Percentiles rank a stretch among this genome's conserved stretches.
Conservation (phyloP, 2,888 invertebrate species). For the Siphlonurus alternatus region DNA sequence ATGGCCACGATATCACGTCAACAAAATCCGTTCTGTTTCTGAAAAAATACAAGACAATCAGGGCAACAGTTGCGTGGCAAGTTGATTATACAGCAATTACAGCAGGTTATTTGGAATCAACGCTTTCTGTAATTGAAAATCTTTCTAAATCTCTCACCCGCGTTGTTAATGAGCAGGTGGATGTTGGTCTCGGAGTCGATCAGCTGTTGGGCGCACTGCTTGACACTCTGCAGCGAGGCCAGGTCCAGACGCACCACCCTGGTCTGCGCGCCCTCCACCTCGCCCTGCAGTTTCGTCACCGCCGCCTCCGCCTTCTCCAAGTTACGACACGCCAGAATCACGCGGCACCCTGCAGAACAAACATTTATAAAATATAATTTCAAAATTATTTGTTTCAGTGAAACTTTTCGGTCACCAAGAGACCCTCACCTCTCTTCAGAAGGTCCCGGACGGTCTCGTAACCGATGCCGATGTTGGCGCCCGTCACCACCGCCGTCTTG, state of each 20-base stretch:
- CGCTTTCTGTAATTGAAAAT: too few relatives aligned
- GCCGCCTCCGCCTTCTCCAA: conserved; percentile 29
- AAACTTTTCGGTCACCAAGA: too few relatives aligned
- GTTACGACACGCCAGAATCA: conserved; percentile 34
- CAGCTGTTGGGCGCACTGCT: conserved; percentile 29
- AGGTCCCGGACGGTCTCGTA: conserved; percentile 26
- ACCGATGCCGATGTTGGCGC: conserved; percentile 26
- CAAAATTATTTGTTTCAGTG: too few relatives aligned
- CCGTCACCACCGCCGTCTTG: conserved; percentile 30
- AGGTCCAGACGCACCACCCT: conserved; percentile 29
- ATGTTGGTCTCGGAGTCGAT: conserved; percentile 13
- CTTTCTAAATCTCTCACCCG: conserved; percentile 13
- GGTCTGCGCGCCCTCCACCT: not conserved
- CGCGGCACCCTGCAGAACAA: too few relatives aligned
- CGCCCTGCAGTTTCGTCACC: conserved; percentile 24
- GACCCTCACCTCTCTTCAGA: conserved; percentile 28
- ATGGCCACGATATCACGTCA: too few relatives aligned
- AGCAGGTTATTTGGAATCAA: not conserved
- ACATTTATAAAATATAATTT: too few relatives aligned
- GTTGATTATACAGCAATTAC: not conserved
- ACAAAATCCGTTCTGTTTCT: too few relatives aligned
- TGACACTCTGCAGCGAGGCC: conserved; percentile 35
- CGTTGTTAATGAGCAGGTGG: conserved; percentile 16
- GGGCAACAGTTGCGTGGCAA: too few relatives aligned
- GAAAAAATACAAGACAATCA: too few relatives aligned